Conservation (phyloP, 2,888 invertebrate species). For the Microctonus aethiopoides region DNA sequence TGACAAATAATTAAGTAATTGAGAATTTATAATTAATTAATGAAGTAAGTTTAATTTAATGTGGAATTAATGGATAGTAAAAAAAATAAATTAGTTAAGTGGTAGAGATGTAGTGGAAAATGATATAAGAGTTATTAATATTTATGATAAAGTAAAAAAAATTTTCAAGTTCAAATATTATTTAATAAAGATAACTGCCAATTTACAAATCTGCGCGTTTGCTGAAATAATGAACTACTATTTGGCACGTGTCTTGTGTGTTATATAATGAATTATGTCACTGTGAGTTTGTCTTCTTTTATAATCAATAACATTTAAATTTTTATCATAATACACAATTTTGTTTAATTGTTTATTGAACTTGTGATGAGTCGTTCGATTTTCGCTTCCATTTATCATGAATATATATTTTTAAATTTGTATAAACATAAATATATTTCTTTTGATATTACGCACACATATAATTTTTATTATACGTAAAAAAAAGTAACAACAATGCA, state of each 20-base stretch:
- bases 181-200: background rate
- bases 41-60: background rate
- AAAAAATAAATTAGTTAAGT: background rate
- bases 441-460: background rate
- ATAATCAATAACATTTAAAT: background rate
- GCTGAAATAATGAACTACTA: background rate
- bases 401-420: background rate
- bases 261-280: slow-evolving; percentile 2
- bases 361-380: too few relatives aligned
- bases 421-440: background rate
- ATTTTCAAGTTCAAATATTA: background rate
- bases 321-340: background rate
- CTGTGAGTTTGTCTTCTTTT: background rate
- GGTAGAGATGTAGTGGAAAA: background rate
- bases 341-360: background rate
- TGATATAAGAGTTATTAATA: background rate
- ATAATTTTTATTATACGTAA: too few relatives aligned
- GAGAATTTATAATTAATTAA: too few relatives aligned
- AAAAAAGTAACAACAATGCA: background rate
- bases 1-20: too few relatives aligned
- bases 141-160: background rate
- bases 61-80: background rate
- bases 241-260: background rate
- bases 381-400: background rate
- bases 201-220: background rate